These are phyloP conservation scores for Isaurus tuberculatus DNA, from an alignment of 92 coral and sea anemone genomes.

Conservation along the genomic window DNA sequence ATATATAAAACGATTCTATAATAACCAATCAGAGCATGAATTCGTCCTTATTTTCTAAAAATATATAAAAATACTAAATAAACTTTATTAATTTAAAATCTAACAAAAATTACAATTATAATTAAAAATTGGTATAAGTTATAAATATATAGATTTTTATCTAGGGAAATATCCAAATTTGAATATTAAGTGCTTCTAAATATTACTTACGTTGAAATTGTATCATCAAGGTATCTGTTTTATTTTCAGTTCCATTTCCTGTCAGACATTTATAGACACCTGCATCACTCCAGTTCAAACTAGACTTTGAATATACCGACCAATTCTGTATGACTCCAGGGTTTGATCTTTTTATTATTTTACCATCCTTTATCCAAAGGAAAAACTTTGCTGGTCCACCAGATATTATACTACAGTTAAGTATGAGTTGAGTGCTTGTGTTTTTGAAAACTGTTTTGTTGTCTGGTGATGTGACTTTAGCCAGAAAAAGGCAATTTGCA, in stretches of 20 bases:
- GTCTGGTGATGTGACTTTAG: conserved; percentile 29
- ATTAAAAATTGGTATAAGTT: no score
- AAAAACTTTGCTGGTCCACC: conserved; percentile 28
- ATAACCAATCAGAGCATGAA: no score
- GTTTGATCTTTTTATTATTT: conserved; percentile 15
- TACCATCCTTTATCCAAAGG: conserved; percentile 31
- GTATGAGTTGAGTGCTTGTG: not conserved
- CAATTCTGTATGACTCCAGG: not conserved
- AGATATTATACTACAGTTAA: conserved; percentile 23
- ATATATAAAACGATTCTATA: no score
- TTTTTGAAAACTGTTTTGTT: not conserved
- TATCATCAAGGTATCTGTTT: conserved; percentile 5
- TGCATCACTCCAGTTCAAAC: conserved; percentile 7
- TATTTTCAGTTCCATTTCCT: conserved; percentile 10
- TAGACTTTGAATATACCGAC: conserved; percentile 9
- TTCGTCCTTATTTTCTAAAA: no score
- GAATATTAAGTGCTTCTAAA: not conserved
- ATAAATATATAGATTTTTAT: no score
- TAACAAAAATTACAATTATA: no score
- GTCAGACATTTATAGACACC: conserved; percentile 23
- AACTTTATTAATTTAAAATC: no score
- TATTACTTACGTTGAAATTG: conserved; percentile 8
- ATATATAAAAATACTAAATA: no score
- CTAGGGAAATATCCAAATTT: no score
- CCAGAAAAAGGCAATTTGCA: conserved; percentile 24